Conservation (phyloP, 2,888 invertebrate genomes). For the Aleiodes alternator region DNA sequence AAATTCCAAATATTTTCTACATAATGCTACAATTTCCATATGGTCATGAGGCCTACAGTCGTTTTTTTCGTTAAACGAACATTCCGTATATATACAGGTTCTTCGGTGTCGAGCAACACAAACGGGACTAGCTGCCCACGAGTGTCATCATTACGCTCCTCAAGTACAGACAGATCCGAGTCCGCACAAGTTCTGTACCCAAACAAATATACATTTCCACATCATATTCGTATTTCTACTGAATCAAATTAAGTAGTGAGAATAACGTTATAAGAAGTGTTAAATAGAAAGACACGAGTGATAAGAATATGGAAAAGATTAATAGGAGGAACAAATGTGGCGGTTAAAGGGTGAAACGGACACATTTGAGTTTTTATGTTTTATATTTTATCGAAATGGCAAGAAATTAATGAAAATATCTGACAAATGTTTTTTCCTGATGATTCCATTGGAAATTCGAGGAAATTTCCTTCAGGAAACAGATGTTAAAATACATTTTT, state of each 20-base stretch:
- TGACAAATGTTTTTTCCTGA: too few relatives aligned
- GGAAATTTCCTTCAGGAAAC: too few relatives aligned
- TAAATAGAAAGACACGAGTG: too few relatives aligned
- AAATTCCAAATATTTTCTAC: background rate
- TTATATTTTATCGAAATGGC: too few relatives aligned
- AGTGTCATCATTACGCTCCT: slow-evolving; percentile 60
- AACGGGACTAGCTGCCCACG: slow-evolving; percentile 66
- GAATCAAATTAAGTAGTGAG: slow-evolving; percentile 29
- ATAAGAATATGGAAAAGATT: too few relatives aligned
- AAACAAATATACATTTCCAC: background rate
- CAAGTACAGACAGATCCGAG: slow-evolving; percentile 36
- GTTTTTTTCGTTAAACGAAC: background rate
- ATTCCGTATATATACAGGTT: slow-evolving; percentile 24
- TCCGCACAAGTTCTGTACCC: background rate
- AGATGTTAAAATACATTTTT: too few relatives aligned
- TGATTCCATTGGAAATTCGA: too few relatives aligned
- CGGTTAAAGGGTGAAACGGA: too few relatives aligned
- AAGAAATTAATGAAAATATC: too few relatives aligned
- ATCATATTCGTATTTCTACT: background rate
- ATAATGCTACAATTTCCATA: background rate
- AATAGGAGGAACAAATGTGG: too few relatives aligned
- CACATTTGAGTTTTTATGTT: too few relatives aligned
- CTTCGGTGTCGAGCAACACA: slow-evolving; percentile 57
- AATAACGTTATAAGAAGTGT: too few relatives aligned
- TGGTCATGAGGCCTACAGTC: background rate